Conservation (phyloP, 2,113 vertebrate genomes). For the Sula dactylatra region DNA sequence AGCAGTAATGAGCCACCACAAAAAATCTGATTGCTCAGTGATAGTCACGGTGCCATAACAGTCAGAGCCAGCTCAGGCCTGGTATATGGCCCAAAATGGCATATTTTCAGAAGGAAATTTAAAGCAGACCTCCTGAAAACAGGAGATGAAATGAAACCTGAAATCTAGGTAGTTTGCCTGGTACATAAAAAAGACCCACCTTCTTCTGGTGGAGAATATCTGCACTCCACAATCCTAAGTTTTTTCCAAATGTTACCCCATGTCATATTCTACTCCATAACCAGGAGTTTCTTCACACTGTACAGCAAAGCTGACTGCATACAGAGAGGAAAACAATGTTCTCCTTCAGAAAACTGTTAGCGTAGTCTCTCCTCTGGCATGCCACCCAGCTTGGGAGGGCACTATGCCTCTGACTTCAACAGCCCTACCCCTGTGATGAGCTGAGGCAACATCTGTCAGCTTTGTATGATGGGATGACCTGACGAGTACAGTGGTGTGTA, state of each 20-base stretch:
- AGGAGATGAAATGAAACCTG: background rate
- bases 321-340: background rate
- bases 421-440: background rate
- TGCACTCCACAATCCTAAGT: background rate
- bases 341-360: background rate
- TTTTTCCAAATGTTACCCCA: background rate
- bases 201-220: background rate
- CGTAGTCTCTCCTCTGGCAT: background rate
- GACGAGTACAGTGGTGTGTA: fast-evolving
- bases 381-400: background rate
- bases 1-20: background rate
- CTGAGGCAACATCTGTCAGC: background rate
- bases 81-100: background rate
- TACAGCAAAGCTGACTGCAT: background rate
- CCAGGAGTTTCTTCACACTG: background rate
- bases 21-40: background rate
- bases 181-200: background rate
- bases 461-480: background rate
- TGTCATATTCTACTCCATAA: background rate
- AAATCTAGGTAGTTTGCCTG: background rate
- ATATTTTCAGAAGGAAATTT: background rate
- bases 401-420: background rate
- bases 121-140: background rate
- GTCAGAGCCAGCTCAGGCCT: background rate
- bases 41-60: background rate